Conservation (phyloP, 2,113 vertebrate genomes). For the Centropus bengalensis region DNA sequence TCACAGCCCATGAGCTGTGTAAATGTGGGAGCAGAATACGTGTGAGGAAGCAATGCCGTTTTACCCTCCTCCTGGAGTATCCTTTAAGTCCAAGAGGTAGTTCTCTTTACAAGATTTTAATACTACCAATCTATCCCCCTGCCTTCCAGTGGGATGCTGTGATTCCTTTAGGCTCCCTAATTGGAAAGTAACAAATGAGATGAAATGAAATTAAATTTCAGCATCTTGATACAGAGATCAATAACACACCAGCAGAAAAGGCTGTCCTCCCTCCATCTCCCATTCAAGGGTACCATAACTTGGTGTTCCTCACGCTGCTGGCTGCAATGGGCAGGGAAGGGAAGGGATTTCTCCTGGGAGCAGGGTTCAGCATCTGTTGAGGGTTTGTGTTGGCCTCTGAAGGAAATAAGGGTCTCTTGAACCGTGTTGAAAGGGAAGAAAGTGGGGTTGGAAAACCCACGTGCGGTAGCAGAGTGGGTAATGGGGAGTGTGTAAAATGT, state of each 20-base stretch:
- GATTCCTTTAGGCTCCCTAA: not conserved
- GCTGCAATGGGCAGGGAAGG: not conserved
- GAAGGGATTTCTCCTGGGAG: not conserved
- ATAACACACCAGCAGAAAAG: not conserved
- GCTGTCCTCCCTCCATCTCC: not conserved
- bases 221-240: not conserved
- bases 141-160: not conserved
- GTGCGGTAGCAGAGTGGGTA: not conserved
- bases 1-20: not conserved
- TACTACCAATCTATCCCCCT: not conserved
- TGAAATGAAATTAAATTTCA: not conserved
- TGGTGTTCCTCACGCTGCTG: not conserved
- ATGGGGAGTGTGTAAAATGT: not conserved
- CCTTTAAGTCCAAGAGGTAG: not conserved
- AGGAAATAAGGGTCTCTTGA: not conserved
- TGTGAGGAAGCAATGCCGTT: not conserved
- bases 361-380: not conserved
- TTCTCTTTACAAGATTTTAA: not conserved
- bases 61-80: not conserved
- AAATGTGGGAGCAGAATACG: not conserved
- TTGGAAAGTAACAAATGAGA: not conserved
- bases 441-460: not conserved
- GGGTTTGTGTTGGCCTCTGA: not conserved
- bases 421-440: not conserved
- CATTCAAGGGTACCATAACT: not conserved